A percentile compares a stretch with the other conserved stretches of the same genome.
Conservation (phyloP, 2,113 vertebrate genomes). For the Pagrus major region DNA sequence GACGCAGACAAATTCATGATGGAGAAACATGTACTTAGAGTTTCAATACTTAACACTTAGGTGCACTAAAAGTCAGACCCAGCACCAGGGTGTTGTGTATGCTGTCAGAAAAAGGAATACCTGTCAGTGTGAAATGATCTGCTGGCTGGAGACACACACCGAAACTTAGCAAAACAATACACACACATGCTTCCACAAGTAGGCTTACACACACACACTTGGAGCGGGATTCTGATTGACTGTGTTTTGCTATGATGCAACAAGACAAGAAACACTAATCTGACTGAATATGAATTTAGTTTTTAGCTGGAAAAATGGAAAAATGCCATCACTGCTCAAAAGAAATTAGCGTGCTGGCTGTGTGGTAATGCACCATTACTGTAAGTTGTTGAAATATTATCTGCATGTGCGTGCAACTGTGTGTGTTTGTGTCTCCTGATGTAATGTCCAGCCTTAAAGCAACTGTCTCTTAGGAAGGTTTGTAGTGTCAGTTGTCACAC, state of each 20-base stretch:
- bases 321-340: no score
- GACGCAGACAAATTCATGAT: conserved; percentile 29
- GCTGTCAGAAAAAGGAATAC: conserved; percentile 18
- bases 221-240: neutral
- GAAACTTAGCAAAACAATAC: conserved; percentile 6
- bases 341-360: neutral
- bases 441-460: conserved; percentile 49
- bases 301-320: no score
- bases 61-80: conserved; percentile 21
- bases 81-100: neutral
- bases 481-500: conserved; percentile 48
- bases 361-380: neutral
- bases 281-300: neutral
- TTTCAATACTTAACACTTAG: conserved; percentile 70
- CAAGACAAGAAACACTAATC: neutral
- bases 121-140: conserved; percentile 9
- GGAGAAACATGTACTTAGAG: conserved; percentile 65
- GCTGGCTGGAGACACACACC: neutral
- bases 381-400: neutral
- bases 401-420: conserved; percentile 15
- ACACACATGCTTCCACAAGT: neutral
- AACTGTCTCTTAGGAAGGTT: conserved; percentile 34
- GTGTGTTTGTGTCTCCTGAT: conserved; percentile 21
- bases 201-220: neutral
- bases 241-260: conserved; percentile 5